These are phyloP conservation scores for Pteropus alecto DNA, from an alignment of 2,113 vertebrate genomes.

Conservation along the genomic window DNA sequence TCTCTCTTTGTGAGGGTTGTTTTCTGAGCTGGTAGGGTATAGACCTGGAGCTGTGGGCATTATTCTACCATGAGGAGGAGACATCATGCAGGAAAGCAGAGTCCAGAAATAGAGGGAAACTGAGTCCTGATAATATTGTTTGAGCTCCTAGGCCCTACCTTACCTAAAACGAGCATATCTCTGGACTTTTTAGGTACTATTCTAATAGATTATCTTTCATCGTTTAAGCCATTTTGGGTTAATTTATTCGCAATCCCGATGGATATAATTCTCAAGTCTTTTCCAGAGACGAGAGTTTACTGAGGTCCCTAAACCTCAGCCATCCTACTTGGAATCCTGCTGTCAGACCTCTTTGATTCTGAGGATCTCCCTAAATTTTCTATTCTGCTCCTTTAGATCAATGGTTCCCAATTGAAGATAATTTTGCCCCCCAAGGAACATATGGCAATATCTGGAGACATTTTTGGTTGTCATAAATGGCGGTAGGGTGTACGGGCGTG, in stretches of 20 bases:
- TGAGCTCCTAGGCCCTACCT: neutral
- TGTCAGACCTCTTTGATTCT: neutral
- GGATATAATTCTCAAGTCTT: neutral
- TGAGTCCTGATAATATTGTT: neutral
- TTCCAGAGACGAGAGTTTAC: neutral
- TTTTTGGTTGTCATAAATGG: neutral
- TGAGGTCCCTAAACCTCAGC: neutral
- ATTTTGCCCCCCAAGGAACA: neutral
- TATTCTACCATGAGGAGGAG: neutral
- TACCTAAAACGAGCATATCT: neutral
- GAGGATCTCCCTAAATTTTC: neutral
- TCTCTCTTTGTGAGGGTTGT: neutral
- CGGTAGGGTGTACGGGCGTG: neutral
- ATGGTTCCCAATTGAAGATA: neutral
- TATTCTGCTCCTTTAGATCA: neutral
- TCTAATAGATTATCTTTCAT: neutral
- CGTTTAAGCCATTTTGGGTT: neutral
- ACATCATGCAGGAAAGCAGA: neutral
- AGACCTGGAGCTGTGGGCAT: neutral
- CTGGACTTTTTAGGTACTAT: neutral
- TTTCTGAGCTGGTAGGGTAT: neutral
- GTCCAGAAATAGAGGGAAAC: neutral
- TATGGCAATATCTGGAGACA: neutral
- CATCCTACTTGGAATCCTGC: neutral
- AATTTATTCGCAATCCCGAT: neutral